These are phyloP conservation scores for Pampusana beccarii DNA, from an alignment of 2,113 vertebrate species.

Conservation along the genomic window DNA sequence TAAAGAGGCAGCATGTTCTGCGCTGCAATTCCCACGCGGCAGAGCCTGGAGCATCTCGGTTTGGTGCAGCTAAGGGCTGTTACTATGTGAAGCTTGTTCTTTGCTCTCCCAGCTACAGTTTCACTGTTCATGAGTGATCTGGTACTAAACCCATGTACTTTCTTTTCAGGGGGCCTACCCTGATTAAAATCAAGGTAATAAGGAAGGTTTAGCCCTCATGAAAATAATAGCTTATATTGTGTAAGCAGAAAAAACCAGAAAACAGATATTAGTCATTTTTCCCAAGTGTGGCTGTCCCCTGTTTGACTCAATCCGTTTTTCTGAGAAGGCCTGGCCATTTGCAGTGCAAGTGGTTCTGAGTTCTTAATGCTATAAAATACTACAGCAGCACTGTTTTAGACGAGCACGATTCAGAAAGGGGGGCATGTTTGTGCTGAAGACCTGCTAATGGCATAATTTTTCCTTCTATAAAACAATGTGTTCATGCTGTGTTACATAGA, in stretches of 20 bases:
- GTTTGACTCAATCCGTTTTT: background rate
- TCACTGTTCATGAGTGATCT: background rate
- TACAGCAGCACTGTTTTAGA: background rate
- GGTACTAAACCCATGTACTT: background rate
- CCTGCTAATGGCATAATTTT: constrained; percentile 19
- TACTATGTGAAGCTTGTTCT: fast-evolving
- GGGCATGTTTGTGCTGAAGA: background rate
- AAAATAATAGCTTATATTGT: background rate
- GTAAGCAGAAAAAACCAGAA: background rate
- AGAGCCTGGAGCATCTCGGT: background rate
- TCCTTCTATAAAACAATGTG: background rate
- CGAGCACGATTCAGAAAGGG: background rate
- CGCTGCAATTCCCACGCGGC: fast-evolving
- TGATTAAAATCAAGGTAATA: background rate
- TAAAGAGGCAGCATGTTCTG: fast-evolving
- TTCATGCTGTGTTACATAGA: background rate
- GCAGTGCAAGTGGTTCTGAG: background rate
- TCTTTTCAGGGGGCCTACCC: background rate
- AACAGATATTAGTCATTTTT: background rate
- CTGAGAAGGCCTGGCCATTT: background rate
- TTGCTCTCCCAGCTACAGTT: background rate
- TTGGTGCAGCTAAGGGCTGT: background rate
- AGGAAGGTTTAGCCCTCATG: background rate
- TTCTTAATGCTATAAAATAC: background rate
- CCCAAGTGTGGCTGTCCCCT: background rate